Conservation (phyloP, 2,888 invertebrate genomes). For the Gastrophysa polygoni region DNA sequence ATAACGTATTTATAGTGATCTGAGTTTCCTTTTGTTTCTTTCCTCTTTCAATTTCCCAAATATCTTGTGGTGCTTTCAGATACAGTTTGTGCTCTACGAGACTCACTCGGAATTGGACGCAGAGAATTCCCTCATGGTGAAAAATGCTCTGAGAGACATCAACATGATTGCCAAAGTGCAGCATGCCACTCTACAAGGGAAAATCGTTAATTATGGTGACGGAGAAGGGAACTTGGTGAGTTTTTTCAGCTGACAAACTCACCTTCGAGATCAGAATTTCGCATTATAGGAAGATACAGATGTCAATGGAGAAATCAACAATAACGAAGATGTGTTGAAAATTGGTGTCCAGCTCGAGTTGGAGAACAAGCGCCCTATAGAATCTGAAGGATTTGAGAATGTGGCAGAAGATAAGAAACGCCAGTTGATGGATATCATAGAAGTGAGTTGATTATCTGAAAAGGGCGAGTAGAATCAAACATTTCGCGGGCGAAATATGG, state of each 20-base stretch:
- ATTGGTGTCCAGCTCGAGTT: no score
- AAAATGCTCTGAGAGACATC: slow-evolving; percentile 70
- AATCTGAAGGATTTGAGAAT: slow-evolving; percentile 22
- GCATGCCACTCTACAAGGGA: slow-evolving; percentile 63
- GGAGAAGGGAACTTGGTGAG: background rate
- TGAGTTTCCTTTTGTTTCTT: no score
- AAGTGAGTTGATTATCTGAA: no score
- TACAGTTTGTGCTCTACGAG: slow-evolving; percentile 81
- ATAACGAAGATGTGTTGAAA: slow-evolving; percentile 43
- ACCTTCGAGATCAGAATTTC: background rate
- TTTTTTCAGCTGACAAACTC: background rate
- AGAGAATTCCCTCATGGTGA: slow-evolving; percentile 77
- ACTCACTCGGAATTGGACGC: slow-evolving; percentile 78
- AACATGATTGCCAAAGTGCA: slow-evolving; percentile 74
- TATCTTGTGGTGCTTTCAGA: slow-evolving; percentile 62
- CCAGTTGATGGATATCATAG: slow-evolving; percentile 38
- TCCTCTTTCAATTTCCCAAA: no score
- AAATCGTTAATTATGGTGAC: slow-evolving; percentile 28
- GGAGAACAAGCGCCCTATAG: no score
- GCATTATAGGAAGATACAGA: background rate
- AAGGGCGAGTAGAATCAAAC: no score
- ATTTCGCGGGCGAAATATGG: no score
- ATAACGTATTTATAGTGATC: no score
- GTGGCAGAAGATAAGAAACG: slow-evolving; percentile 36
- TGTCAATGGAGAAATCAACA: slow-evolving; percentile 45